Conservation (phyloP, 2,888 invertebrate species). For the Apoderus coryli region DNA sequence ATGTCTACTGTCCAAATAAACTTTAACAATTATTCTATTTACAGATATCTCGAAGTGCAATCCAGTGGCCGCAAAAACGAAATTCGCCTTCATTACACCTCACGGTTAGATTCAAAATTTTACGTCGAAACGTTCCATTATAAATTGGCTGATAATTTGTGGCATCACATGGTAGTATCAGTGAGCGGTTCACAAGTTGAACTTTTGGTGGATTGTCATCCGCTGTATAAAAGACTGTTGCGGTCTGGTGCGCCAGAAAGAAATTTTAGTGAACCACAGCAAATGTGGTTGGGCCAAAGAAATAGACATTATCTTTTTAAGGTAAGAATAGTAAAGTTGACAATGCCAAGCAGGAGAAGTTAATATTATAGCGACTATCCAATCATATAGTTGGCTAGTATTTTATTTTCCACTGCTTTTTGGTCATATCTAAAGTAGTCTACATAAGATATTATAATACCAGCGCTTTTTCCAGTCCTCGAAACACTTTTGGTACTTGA, state of each 20-base stretch:
- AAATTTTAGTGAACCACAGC: constrained; percentile 58
- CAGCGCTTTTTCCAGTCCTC: no score
- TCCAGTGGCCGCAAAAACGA: constrained; percentile 80
- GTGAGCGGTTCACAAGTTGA: constrained; percentile 73
- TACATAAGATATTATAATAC: no score
- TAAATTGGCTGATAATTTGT: constrained; percentile 72
- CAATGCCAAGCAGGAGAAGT: no score
- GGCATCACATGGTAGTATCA: constrained; percentile 76
- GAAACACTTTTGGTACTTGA: no score
- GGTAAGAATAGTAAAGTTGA: no score
- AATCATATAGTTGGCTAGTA: no score
- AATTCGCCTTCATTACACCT: constrained; percentile 69
- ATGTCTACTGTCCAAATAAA: no score
- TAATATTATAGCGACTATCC: no score
- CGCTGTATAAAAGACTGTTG: constrained; percentile 66
- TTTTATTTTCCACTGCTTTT: no score
- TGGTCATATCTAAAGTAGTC: no score
- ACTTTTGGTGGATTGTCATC: constrained; percentile 75
- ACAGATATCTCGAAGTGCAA: constrained; percentile 63
- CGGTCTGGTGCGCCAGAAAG: constrained; percentile 55
- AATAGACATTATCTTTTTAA: constrained; percentile 79
- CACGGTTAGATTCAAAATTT: constrained; percentile 33
- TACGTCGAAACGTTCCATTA: constrained; percentile 79
- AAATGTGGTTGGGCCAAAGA: constrained; percentile 80
- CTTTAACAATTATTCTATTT: no score